Conservation (phyloP, 2,888 invertebrate genomes). For the Acrobasis consociella region DNA sequence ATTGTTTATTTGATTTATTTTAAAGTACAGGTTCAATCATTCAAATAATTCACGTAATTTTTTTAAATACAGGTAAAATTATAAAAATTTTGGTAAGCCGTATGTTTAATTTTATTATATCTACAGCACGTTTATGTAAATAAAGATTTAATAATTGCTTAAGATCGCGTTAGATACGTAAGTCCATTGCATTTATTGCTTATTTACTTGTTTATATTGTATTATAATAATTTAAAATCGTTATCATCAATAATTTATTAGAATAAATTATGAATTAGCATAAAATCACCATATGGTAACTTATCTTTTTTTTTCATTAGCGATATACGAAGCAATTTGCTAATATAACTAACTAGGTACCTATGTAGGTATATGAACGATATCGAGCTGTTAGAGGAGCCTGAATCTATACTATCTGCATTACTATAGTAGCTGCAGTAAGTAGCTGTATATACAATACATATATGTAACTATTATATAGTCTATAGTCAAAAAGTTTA, state of each 20-base stretch:
- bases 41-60: too few relatives aligned
- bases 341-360: background rate
- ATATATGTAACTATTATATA: too few relatives aligned
- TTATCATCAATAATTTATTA: background rate
- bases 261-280: background rate
- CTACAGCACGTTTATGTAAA: constrained; percentile 16
- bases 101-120: background rate
- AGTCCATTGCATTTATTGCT: background rate
- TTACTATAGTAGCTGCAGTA: too few relatives aligned
- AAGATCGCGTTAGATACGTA: constrained; percentile 2
- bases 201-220: background rate
- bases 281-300: background rate
- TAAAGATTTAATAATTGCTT: background rate
- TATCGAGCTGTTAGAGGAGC: too few relatives aligned
- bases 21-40: too few relatives aligned
- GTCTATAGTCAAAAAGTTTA: too few relatives aligned
- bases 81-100: too few relatives aligned
- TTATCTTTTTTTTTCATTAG: background rate
- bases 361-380: background rate
- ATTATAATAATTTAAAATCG: background rate
- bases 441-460: too few relatives aligned
- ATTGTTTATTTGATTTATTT: too few relatives aligned
- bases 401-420: too few relatives aligned
- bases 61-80: too few relatives aligned
- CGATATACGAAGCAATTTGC: too few relatives aligned